Evolutionary conservation across 2,888 invertebrate genomes (phyloP).

Genomic region (Synanthedon tipuliformis): DNA sequence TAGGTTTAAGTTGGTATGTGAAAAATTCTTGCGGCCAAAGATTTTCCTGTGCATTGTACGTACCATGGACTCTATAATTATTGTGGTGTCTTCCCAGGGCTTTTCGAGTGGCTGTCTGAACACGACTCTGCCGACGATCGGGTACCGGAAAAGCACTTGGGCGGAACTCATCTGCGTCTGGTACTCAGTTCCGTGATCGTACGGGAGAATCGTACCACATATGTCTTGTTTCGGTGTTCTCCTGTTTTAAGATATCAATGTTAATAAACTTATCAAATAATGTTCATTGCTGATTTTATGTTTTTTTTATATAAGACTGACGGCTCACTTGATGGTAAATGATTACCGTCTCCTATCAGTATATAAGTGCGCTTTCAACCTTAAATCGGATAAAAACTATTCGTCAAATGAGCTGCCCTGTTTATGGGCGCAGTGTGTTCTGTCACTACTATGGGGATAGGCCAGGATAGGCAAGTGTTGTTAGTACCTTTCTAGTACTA

Average conservation of each 20-base stretch:
- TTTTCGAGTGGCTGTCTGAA: conserved; percentile 83
- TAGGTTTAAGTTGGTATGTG: no score
- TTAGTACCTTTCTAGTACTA: conserved; percentile 81
- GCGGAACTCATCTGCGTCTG: conserved; percentile 82
- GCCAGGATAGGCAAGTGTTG: background rate
- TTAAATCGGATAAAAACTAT: no score
- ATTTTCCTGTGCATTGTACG: background rate
- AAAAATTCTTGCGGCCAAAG: no score
- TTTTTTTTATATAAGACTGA: no score
- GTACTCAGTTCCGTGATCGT: conserved; percentile 73
- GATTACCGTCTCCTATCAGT: no score
- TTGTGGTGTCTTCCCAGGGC: conserved; percentile 86
- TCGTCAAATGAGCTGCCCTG: background rate
- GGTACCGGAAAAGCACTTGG: conserved; percentile 86
- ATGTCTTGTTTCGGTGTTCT: conserved; percentile 36
- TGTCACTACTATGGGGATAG: background rate
- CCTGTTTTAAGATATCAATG: conserved; percentile 15
- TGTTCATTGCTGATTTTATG: no score
- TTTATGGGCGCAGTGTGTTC: background rate
- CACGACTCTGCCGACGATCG: conserved; percentile 85
- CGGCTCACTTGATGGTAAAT: no score
- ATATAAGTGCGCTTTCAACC: no score
- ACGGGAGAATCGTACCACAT: conserved; percentile 74
- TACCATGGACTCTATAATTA: conserved; percentile 80
- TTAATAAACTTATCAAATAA: no score